Base-by-base conservation (phyloP, 2,888 invertebrate genomes). In the Rhopalosiphum nymphaeae region DNA sequence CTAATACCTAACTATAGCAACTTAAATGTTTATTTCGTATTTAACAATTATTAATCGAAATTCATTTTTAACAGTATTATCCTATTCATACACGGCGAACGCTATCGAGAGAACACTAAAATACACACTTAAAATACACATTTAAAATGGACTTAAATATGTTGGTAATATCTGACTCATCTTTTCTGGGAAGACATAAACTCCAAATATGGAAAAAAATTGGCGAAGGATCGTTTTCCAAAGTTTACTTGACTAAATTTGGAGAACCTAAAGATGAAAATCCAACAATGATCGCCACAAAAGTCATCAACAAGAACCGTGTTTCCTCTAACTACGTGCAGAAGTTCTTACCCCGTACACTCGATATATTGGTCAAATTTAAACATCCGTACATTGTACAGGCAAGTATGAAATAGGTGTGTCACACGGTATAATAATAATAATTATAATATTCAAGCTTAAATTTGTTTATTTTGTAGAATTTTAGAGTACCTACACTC, bases 261-360 rank as follows among this genome's bases (percentile, higher is more conserved):
- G 85, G 85, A 21, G 49, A 36, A 0, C 25, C 7, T 11, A 67
- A 67, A 26, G 53, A 93, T 1, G 56, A 7, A 7, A 53, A 56
- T n/a, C 3, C 7, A 11, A 57, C 16, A 21, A n/a, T 88, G 9
- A 11, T 92, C 0, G 92, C 92, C 2, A 92, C 92, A 13, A 92
- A 92, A 88, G 61, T 92, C 10, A 92, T 92, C 10, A 67, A 92
- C 53, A 92, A 85, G 25, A 91, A 88, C 5, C 44, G 78, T n/a
- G 94, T 91, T 16, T 92, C 94, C 21, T 9, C 0, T 5, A 91
- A 94, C 10, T 94, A 92, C 44, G 78, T 46, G n/a, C 42, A 78
- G 11, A 94, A 94, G 26, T 94, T 92, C 26, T 91, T 94, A 36
- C 94, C 94, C 13, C 94, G 94, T 13, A 92, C 92, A 61, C 91